These are phyloP conservation scores for Camponotus vicinus DNA, from an alignment of 1,140 invertebrate species.

Conservation along the genomic window DNA sequence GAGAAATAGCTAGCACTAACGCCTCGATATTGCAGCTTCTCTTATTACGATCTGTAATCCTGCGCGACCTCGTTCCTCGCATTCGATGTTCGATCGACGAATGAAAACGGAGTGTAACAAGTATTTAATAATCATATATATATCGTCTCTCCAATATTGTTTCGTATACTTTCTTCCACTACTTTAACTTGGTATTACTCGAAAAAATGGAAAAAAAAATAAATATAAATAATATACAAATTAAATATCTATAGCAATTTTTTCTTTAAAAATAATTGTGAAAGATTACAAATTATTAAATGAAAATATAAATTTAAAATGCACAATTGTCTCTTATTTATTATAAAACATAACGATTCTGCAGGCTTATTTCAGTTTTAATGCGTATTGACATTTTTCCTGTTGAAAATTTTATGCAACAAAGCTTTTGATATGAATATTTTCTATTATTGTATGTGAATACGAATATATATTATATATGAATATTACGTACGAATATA, in stretches of 20 bases:
- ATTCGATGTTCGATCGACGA: slow-evolving; percentile 21
- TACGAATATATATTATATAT: background rate
- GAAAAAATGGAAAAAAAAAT: background rate
- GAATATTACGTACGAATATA: background rate
- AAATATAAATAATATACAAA: background rate
- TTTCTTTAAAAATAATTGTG: background rate
- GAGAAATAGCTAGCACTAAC: slow-evolving; percentile 21
- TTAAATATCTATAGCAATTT: background rate
- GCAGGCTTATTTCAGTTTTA: background rate
- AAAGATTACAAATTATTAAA: background rate
- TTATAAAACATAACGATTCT: background rate
- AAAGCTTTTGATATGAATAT: background rate
- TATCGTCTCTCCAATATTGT: background rate
- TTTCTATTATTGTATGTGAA: background rate
- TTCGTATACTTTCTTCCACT: background rate
- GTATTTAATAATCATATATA: slow-evolving; percentile 38
- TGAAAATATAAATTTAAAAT: background rate
- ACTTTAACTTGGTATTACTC: background rate
- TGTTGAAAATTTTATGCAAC: background rate
- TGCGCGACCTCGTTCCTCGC: background rate
- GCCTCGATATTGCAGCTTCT: slow-evolving; percentile 21
- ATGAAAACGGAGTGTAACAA: slow-evolving; percentile 22
- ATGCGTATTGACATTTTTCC: background rate
- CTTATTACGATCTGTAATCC: slow-evolving; percentile 25
- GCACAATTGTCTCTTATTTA: background rate